phyloP scores from a whole-genome alignment of 2,797 vertebrate genomes.

The Eutrigla gurnardus region DNA sequence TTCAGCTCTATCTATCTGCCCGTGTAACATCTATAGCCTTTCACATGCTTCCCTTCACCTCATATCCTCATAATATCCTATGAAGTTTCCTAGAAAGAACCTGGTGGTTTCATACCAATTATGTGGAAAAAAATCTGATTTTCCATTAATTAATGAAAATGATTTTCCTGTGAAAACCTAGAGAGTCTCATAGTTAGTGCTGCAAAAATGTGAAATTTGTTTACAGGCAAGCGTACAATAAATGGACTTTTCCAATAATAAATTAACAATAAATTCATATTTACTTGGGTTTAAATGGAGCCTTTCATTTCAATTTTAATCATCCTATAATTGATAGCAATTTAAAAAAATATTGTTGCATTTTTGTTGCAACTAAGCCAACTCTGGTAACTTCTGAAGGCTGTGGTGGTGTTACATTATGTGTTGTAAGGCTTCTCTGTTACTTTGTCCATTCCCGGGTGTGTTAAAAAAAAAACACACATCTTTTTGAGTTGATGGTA shows the following conservation, averaged over 20 bases:
- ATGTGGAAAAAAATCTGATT: neutral
- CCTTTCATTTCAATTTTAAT: neutral
- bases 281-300: neutral
- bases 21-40: neutral
- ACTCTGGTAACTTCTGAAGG: neutral
- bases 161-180: neutral
- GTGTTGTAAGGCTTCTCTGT: neutral
- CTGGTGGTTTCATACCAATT: neutral
- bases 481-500: constrained; percentile 19
- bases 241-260: neutral
- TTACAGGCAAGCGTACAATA: neutral
- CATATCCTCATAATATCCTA: neutral
- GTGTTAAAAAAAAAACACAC: neutral
- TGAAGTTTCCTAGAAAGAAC: neutral
- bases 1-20: neutral
- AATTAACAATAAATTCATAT: neutral
- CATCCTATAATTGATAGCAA: neutral
- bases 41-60: neutral
- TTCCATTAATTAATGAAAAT: neutral
- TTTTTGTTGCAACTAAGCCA: neutral
- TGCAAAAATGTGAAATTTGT: neutral
- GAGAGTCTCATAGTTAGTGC: neutral
- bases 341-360: neutral
- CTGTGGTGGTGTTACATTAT: neutral
- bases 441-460: neutral